A percentile compares a stretch with the other conserved stretches of the same genome.
phyloP scores from a whole-genome alignment of 2,797 vertebrate species.

The Cyprinella venusta region DNA sequence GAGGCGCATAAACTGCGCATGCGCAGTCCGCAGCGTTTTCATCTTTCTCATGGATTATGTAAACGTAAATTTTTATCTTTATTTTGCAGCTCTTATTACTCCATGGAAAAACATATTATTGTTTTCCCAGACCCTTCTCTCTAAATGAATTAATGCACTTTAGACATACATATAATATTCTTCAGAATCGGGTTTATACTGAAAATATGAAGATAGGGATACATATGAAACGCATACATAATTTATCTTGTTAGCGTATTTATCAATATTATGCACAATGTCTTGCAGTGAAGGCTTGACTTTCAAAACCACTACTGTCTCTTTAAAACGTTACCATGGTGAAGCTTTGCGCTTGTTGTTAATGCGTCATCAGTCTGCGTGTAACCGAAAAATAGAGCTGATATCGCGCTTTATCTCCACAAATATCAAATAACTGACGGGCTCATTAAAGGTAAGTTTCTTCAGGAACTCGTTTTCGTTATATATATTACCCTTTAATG shows the following conservation, averaged over 20 bases:
- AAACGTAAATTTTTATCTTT: constrained; percentile 49
- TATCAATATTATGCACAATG: not conserved
- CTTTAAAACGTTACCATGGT: constrained; percentile 71
- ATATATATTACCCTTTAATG: too few relatives aligned
- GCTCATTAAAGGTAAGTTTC: constrained; percentile 22
- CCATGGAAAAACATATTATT: not conserved
- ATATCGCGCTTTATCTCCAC: not conserved
- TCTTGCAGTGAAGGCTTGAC: not conserved
- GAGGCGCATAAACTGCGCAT: constrained; percentile 60
- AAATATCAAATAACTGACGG: not conserved
- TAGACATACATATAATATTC: not conserved
- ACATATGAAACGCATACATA: not conserved
- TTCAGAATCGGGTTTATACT: not conserved
- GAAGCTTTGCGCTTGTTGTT: constrained; percentile 56
- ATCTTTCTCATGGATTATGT: constrained; percentile 63
- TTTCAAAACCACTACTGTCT: not conserved
- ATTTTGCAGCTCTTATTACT: not conserved
- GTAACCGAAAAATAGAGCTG: constrained; percentile 1
- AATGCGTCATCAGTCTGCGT: constrained; percentile 70
- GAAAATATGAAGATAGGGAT: not conserved
- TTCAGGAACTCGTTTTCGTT: not conserved
- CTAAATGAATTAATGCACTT: not conserved
- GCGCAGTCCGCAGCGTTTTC: constrained; percentile 61
- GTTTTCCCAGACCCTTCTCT: not conserved
- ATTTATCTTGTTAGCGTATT: not conserved